Evolutionary conservation across 1,140 invertebrate genomes (phyloP).

Genomic region (Drosophila pectinifera): DNA sequence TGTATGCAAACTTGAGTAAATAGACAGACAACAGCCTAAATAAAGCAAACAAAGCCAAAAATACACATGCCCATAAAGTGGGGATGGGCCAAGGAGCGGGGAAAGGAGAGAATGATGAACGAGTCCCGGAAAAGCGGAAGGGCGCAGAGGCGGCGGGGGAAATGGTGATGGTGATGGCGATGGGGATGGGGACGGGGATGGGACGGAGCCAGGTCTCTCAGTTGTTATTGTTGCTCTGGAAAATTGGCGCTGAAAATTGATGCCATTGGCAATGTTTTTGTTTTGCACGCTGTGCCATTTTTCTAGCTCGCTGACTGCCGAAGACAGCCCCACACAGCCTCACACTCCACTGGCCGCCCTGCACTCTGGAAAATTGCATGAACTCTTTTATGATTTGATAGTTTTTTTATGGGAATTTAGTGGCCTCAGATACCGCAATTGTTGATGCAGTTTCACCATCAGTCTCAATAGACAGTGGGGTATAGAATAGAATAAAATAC

Average conservation of each 20-base stretch:
- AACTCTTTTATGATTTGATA: slow-evolving; percentile 5
- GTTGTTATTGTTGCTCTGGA: slow-evolving; percentile 57
- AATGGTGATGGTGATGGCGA: background rate
- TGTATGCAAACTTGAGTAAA: slow-evolving; percentile 68
- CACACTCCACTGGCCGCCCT: background rate
- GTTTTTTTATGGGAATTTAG: background rate
- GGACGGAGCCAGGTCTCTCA: slow-evolving; percentile 13
- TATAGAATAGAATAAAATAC: no score
- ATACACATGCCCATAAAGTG: slow-evolving; percentile 61
- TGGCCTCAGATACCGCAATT: no score
- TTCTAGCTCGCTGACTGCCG: slow-evolving; percentile 57
- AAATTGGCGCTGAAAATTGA: slow-evolving; percentile 67
- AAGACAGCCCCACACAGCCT: slow-evolving; percentile 10
- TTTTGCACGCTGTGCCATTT: slow-evolving; percentile 56
- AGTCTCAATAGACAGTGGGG: no score
- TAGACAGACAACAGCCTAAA: slow-evolving; percentile 72
- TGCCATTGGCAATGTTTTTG: slow-evolving; percentile 65
- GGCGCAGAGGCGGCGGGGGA: slow-evolving; percentile 6
- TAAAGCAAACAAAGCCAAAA: slow-evolving; percentile 68
- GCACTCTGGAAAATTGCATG: slow-evolving; percentile 18
- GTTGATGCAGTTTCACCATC: no score
- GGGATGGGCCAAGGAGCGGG: background rate
- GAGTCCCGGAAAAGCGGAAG: slow-evolving; percentile 17
- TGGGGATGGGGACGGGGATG: background rate
- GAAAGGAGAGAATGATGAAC: slow-evolving; percentile 18